Evolutionary conservation across 2,113 vertebrate genomes (phyloP).

Genomic region (Lasiurus cinereus): DNA sequence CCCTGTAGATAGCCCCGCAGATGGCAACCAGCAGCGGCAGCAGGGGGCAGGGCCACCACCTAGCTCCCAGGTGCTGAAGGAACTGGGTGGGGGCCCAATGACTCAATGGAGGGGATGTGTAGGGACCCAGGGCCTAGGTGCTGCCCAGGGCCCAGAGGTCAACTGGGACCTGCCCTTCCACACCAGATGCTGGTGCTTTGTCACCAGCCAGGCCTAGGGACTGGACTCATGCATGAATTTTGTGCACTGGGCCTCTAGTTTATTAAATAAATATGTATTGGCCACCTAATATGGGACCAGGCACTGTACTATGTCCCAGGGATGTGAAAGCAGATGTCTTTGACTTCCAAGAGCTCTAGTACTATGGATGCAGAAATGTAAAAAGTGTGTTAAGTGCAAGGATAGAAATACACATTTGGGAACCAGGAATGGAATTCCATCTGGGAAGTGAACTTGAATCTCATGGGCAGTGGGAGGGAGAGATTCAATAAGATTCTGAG

Average conservation of each 20-base stretch:
- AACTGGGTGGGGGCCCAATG: too few species aligned
- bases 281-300: neutral
- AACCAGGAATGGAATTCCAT: neutral
- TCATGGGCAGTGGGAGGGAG: neutral
- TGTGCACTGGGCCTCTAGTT: neutral
- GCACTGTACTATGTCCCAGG: neutral
- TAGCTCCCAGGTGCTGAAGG: too few species aligned
- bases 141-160: too few species aligned
- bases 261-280: conserved; percentile 9
- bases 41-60: too few species aligned
- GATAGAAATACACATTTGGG: neutral
- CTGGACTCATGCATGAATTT: too few species aligned
- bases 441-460: neutral
- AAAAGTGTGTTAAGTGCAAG: neutral
- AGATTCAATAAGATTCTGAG: neutral
- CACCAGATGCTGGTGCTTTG: too few species aligned
- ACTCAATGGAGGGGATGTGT: too few species aligned
- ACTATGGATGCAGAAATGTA: neutral
- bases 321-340: neutral
- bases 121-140: too few species aligned
- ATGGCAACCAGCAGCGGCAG: too few species aligned
- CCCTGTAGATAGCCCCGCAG: too few species aligned
- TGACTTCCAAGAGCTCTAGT: neutral
- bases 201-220: too few species aligned
- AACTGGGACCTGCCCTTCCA: too few species aligned